Base-by-base conservation (phyloP, 2,888 invertebrate genomes). In the Netelia virgata region DNA sequence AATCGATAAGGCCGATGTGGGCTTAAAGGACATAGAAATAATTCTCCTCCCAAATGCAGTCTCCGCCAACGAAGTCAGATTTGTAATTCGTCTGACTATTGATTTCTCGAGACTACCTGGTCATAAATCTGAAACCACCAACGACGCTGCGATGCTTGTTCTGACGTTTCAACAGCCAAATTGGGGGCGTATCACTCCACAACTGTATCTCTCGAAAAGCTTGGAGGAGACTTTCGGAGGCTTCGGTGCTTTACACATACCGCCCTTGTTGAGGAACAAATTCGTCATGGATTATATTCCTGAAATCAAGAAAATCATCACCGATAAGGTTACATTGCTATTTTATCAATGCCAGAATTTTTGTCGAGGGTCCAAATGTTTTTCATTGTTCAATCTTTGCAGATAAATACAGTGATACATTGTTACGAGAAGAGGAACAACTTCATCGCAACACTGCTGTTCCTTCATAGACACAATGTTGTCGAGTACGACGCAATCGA, bases 11-110 rank as follows among this genome's bases (percentile, higher is more conserved):
- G 93, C 94, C 18, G 92, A 94, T 55, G 94, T 95, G 66, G 92
- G 94, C 64, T 94, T 95, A 83, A 94, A 95, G 81, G 95, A 96
- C 90, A 94, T 97, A 72, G 97, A 97, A 94, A 95, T 97, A 41
- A 95, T 95, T 91, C 95, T 96, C 3, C 94, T 95, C n/a, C 91
- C 91, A 23, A 94, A 94, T 83, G 95, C 95, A 87, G 92, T 94
- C 41, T 87, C 88, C 23, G 88, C 90, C 18, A 72, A 63, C 1
- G 92, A 92, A 80, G 95, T 96, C 0, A 95, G 95, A 90, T 96
- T 97, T 90, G 90, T 96, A 43, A 96, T 97, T 83, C 95, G 94
- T 88, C 93, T 97, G 1, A 94, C 95, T 88, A 94, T 97, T 43
- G 96, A 97, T 89, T 95, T 95, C 87, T 94, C 95, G 14, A 93